Conservation (phyloP, 2,888 invertebrate genomes). For the Oligia strigilis region DNA sequence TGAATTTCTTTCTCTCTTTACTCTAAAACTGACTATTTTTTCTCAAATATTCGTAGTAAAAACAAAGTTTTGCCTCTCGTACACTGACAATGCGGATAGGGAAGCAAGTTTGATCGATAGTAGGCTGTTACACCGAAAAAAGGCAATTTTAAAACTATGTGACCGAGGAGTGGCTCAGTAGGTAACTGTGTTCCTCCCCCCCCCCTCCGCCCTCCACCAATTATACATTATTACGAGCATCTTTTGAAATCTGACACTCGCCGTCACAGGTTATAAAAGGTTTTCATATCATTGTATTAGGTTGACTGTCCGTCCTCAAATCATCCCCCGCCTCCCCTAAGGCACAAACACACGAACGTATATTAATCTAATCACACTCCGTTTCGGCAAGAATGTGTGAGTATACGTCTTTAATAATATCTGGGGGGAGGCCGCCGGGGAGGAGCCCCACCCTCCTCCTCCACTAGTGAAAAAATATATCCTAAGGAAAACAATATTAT, state of each 20-base stretch:
- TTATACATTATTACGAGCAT: conserved; percentile 52
- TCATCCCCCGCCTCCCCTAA: conserved; percentile 60
- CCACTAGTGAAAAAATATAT: conserved; percentile 91
- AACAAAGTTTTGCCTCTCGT: conserved; percentile 1
- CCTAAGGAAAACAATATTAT: conserved; percentile 91
- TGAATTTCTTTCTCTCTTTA: neutral
- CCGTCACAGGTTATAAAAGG: conserved; percentile 68
- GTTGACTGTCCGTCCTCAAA: conserved; percentile 70
- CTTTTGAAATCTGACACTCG: conserved; percentile 65
- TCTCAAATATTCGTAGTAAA: neutral
- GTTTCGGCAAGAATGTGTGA: conserved; percentile 88
- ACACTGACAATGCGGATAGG: conserved; percentile 25
- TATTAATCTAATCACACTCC: conserved; percentile 90
- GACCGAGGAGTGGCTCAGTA: neutral
- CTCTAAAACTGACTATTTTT: neutral
- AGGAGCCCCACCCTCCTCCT: conserved; percentile 70
- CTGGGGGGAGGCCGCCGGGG: conserved; percentile 78
- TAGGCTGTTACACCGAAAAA: conserved; percentile 8
- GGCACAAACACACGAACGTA: conserved; percentile 77
- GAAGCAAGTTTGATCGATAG: conserved; percentile 34
- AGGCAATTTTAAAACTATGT: conserved; percentile 26
- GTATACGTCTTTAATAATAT: conserved; percentile 91
- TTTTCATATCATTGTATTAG: conserved; percentile 72
- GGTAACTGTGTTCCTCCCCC: neutral
- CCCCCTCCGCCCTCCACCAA: conserved; percentile 27